Evolutionary conservation across 1,140 invertebrate species (phyloP).

Genomic region (Lepidostoma basale): DNA sequence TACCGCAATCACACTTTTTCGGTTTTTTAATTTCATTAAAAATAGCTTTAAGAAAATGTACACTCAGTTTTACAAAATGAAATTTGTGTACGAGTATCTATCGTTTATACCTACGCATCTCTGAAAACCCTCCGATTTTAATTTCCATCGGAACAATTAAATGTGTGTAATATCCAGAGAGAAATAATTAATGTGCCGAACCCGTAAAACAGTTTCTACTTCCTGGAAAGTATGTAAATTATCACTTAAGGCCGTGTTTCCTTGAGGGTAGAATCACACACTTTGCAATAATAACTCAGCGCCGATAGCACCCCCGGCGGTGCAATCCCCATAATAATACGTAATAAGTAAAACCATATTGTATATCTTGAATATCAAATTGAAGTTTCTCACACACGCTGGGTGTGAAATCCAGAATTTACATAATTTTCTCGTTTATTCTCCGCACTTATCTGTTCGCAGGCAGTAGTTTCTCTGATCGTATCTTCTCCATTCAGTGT

Average conservation of each 20-base stretch:
- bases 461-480: conserved; percentile 1
- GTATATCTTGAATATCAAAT: conserved; percentile 41
- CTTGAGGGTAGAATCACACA: not conserved
- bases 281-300: conserved; percentile 5
- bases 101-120: no score
- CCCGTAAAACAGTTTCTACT: conserved; percentile 17
- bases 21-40: no score
- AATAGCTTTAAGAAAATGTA: no score
- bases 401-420: conserved; percentile 40
- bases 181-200: not conserved
- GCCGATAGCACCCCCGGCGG: not conserved
- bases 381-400: conserved; percentile 31
- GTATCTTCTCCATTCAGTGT: conserved; percentile 5
- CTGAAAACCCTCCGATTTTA: not conserved
- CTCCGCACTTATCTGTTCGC: conserved; percentile 38
- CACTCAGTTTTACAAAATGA: no score
- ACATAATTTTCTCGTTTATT: conserved; percentile 41
- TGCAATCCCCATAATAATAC: conserved; percentile 29
- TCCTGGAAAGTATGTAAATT: conserved; percentile 29
- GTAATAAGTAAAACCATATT: conserved; percentile 21
- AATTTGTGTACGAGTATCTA: no score
- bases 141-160: conserved; percentile 2
- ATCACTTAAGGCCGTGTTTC: conserved; percentile 25
- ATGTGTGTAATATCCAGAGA: not conserved
- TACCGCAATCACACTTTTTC: no score